Evolutionary conservation across 2,888 invertebrate species (phyloP).

Genomic region (Torymus aiolomorphi): DNA sequence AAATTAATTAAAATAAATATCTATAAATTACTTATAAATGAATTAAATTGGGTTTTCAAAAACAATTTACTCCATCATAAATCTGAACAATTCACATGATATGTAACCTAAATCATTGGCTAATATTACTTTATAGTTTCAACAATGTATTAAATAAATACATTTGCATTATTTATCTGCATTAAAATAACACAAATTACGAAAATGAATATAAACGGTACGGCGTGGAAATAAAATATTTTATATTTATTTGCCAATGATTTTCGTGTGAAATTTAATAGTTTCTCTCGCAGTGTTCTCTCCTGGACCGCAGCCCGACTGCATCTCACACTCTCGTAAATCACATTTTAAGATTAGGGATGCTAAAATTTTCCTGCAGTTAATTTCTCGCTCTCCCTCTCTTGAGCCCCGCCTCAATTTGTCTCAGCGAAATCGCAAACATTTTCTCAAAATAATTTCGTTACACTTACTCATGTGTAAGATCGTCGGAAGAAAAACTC

Average conservation of each 20-base stretch:
- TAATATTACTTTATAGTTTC: too few relatives aligned
- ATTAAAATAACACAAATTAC: too few relatives aligned
- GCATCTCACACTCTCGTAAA: neutral
- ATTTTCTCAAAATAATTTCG: constrained; percentile 41
- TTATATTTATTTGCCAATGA: constrained; percentile 15
- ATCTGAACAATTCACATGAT: too few relatives aligned
- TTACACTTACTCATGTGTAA: constrained; percentile 5
- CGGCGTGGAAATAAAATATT: constrained; percentile 2
- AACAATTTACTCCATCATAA: too few relatives aligned
- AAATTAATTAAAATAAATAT: too few relatives aligned
- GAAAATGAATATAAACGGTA: too few relatives aligned
- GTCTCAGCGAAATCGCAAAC: constrained; percentile 25
- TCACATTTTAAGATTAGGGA: constrained; percentile 36
- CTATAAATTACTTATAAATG: too few relatives aligned
- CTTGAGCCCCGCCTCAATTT: constrained; percentile 30
- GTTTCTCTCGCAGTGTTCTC: neutral
- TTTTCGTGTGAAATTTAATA: constrained; percentile 18
- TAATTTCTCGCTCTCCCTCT: constrained; percentile 55
- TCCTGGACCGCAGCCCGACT: constrained; percentile 36
- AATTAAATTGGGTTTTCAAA: too few relatives aligned
- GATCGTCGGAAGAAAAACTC: constrained; percentile 3
- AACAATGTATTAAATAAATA: too few relatives aligned
- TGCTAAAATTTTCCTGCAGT: constrained; percentile 36
- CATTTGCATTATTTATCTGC: too few relatives aligned
- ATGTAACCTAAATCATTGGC: too few relatives aligned